Evolutionary conservation across 2,113 vertebrate species (phyloP).

Genomic region (Gnathonemus longibarbis): DNA sequence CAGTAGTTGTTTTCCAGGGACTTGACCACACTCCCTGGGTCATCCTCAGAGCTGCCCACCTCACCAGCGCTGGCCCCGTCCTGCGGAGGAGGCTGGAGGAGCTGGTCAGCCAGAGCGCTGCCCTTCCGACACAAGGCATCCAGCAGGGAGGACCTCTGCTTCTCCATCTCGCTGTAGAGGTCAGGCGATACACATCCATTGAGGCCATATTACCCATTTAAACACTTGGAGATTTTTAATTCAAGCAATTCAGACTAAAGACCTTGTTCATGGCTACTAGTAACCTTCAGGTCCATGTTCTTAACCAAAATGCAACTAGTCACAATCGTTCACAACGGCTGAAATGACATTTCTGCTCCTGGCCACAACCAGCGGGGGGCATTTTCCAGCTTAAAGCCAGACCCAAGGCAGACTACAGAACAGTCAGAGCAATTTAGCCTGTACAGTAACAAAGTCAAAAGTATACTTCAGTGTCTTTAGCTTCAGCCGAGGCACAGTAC

Average conservation of each 20-base stretch:
- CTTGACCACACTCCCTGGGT: constrained; percentile 59
- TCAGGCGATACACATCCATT: neutral
- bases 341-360: neutral
- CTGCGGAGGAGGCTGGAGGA: constrained; percentile 68
- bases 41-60: constrained; percentile 69
- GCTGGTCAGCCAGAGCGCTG: constrained; percentile 78
- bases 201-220: neutral
- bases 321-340: neutral
- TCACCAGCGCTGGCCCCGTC: constrained; percentile 69
- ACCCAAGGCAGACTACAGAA: neutral
- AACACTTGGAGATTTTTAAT: neutral
- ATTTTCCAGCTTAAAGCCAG: neutral
- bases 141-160: constrained; percentile 84
- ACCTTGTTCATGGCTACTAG: neutral
- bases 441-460: neutral
- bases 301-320: neutral
- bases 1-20: constrained; percentile 77
- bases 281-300: neutral
- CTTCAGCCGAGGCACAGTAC: constrained; percentile 48
- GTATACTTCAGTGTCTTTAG: neutral
- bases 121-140: constrained; percentile 92
- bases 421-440: neutral
- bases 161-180: constrained; percentile 87
- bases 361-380: neutral
- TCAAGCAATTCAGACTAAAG: neutral